phyloP scores from a whole-genome alignment of 35 echinoderm and acorn worm genomes.

The Strongylocentrotus purpuratus region DNA sequence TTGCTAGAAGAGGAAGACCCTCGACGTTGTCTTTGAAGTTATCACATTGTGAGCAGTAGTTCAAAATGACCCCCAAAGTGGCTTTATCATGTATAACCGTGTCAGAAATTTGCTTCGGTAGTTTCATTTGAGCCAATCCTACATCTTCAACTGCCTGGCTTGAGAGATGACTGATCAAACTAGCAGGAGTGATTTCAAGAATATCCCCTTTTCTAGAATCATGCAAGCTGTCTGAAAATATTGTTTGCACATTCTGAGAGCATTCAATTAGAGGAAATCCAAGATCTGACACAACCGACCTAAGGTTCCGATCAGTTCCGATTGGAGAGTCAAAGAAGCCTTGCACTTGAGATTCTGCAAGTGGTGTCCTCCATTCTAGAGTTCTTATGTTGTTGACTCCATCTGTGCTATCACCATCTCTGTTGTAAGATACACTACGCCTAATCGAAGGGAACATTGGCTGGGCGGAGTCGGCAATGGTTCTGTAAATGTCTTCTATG shows the following conservation, averaged over 20 bases:
- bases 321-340: not conserved
- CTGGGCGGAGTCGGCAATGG: not conserved
- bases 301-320: not conserved
- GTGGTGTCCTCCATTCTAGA: not conserved
- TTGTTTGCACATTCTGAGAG: not conserved
- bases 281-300: not conserved
- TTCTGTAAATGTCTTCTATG: not conserved
- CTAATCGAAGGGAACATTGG: not conserved
- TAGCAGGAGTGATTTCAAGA: not conserved
- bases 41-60: not conserved
- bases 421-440: not conserved
- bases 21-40: not conserved
- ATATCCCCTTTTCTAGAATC: not conserved
- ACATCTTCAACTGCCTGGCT: not conserved
- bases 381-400: not conserved
- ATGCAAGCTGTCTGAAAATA: not conserved
- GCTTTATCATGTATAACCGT: not conserved
- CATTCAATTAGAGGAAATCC: slow-evolving; percentile 35
- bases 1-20: not conserved
- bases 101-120: slow-evolving; percentile 11
- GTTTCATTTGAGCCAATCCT: not conserved
- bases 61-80: not conserved
- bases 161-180: not conserved
- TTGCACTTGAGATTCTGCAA: not conserved
- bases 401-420: not conserved